Evolutionary conservation across 2,888 invertebrate genomes (phyloP).

Genomic region (Timema podura): DNA sequence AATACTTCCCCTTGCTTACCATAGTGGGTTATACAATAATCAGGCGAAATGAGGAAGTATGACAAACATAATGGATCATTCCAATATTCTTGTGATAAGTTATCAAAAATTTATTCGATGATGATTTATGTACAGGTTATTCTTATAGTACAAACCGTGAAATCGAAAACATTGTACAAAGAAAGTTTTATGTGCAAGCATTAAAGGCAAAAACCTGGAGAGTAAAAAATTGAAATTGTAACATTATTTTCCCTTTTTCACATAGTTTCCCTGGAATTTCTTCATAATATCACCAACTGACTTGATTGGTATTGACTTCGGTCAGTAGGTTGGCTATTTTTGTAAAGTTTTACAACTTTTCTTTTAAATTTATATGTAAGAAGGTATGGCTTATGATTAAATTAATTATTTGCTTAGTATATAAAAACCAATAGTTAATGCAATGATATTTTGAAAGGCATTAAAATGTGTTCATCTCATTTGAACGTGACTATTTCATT

Average conservation of each 20-base stretch:
- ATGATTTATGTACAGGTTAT: slow-evolving; percentile 32
- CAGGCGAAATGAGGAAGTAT: too few relatives aligned
- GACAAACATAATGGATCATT: background rate
- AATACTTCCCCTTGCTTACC: too few relatives aligned
- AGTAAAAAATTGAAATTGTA: slow-evolving; percentile 29
- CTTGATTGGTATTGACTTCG: too few relatives aligned
- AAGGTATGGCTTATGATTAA: background rate
- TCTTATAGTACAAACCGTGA: slow-evolving; percentile 32
- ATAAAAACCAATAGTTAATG: background rate
- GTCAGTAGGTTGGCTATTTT: too few relatives aligned
- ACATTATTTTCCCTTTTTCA: slow-evolving; percentile 24
- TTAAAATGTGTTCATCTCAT: slow-evolving; percentile 18
- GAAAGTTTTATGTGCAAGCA: slow-evolving; percentile 30
- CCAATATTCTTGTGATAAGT: slow-evolving; percentile 27
- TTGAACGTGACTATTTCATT: slow-evolving; percentile 16
- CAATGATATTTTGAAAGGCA: slow-evolving; percentile 13
- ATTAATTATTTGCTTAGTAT: background rate
- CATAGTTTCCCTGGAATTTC: slow-evolving; percentile 11
- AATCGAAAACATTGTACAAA: slow-evolving; percentile 31
- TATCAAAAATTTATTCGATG: slow-evolving; percentile 33
- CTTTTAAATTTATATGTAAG: too few relatives aligned
- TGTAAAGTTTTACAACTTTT: too few relatives aligned
- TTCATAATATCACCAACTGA: too few relatives aligned
- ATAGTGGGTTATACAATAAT: too few relatives aligned
- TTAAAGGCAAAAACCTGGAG: slow-evolving; percentile 29